Evolutionary conservation across 2,888 invertebrate genomes (phyloP), one percentile per base, ranked within the genome.

Genomic region (Pollenia angustigena): DNA sequence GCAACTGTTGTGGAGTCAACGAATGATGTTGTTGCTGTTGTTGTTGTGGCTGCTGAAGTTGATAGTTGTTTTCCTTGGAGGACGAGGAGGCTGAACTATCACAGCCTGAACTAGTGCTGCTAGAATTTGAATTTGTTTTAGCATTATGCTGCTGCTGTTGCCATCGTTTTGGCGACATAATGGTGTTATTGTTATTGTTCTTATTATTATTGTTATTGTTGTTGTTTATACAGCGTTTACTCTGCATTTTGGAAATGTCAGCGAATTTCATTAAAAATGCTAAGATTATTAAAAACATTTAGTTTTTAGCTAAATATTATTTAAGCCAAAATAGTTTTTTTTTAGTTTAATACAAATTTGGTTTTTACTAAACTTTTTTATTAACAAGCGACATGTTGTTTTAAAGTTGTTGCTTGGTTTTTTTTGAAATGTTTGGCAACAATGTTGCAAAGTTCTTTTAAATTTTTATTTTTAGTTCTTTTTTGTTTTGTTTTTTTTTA

Each of bases 1-100:
- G 95, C 89, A 95, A 94, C 90, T 96, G 96, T 90, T 96, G 95
- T 90, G 97, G 96, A 90, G 89, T 89, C 52, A 90, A 87, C 46
- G 86, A 83, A 72, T 88, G 89, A 71, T 90, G 89, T 76, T 90
- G 90, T 62, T 89, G 88, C 66, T 90, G 88, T 42, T 90, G 88
- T 40, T 88, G 88, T 66, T 89, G 89, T 10, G 88, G 58, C 66
- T 88, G 83, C 16, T 81, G 79, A 14, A 69, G 81, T 11, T 87
- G 88, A 88, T 90, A 92, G 72, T 87, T 91, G 69, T 92, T 92
- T 88, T 92, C 92, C 82, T 92, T 92, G 42, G 92, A 88, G 14
- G 88, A 85, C 7, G 89, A 91, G 79, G 92, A 91, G 62, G 90
- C 91, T 81, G 89, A 92, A 88, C 91, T 92, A 68, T 90, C 91